phyloP scores from a whole-genome alignment of 2,888 invertebrate species.

The Chrysotoxum bicinctum region DNA sequence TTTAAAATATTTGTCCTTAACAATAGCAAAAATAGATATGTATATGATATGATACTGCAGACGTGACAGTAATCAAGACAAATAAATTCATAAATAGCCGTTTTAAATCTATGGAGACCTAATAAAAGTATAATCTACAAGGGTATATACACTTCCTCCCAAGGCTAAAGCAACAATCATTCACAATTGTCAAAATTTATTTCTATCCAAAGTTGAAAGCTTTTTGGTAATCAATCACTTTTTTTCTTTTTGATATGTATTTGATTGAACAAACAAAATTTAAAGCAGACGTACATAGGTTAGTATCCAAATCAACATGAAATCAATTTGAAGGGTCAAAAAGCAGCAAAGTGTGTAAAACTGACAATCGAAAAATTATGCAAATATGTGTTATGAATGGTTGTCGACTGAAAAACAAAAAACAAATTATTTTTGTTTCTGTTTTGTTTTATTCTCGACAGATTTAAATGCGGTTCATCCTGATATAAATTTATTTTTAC shows the following conservation, averaged over 20 bases:
- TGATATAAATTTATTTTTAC: background rate
- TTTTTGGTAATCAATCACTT: constrained; percentile 17
- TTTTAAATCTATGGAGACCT: background rate
- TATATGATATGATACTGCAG: background rate
- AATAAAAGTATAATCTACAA: background rate
- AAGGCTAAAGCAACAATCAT: background rate
- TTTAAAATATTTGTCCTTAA: background rate
- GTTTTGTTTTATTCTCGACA: background rate
- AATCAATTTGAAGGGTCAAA: constrained; percentile 27
- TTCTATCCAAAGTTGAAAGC: background rate
- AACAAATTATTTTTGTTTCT: background rate
- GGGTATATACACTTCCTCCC: background rate
- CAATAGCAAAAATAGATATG: background rate
- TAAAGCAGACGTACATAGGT: constrained; percentile 11
- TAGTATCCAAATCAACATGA: constrained; percentile 12
- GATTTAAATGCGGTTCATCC: background rate
- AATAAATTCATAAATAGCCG: constrained; percentile 2
- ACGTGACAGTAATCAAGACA: background rate
- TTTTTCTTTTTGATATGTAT: background rate
- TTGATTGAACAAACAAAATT: constrained; percentile 24
- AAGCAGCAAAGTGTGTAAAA: constrained; percentile 3
- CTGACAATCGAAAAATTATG: constrained; percentile 35
- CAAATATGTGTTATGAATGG: constrained; percentile 9
- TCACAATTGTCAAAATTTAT: constrained; percentile 23
- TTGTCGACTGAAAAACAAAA: background rate